Conservation (phyloP, 2,113 vertebrate genomes). For the Rhea pennata region DNA sequence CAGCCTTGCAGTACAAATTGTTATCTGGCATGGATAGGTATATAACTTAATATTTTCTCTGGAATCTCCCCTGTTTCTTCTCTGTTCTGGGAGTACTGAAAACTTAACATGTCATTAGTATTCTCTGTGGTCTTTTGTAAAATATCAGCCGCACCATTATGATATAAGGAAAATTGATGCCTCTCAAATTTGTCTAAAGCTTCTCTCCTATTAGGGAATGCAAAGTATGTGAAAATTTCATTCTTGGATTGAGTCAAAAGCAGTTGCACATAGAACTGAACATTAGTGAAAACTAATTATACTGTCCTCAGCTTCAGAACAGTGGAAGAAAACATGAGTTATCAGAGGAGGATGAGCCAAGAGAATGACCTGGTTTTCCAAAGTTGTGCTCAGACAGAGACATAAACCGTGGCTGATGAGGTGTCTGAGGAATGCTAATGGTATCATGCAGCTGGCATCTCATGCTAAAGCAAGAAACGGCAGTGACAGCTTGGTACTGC, state of each 20-base stretch:
- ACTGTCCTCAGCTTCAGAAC: neutral
- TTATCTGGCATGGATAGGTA: neutral
- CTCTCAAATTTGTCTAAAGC: slow-evolving; percentile 7
- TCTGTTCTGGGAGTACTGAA: neutral
- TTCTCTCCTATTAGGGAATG: slow-evolving; percentile 1
- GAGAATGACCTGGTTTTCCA: slow-evolving; percentile 64
- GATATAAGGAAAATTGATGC: neutral
- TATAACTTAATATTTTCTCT: slow-evolving; percentile 13
- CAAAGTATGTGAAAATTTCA: slow-evolving; percentile 41
- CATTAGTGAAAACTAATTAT: slow-evolving; percentile 50
- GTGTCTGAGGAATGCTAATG: slow-evolving; percentile 42
- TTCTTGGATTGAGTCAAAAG: slow-evolving; percentile 11
- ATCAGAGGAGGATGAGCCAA: slow-evolving; percentile 55
- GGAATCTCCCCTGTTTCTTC: neutral
- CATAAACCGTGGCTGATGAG: neutral
- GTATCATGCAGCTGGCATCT: slow-evolving; percentile 43
- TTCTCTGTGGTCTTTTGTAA: slow-evolving; percentile 29
- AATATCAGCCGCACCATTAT: slow-evolving; percentile 15
- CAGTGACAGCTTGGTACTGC: neutral
- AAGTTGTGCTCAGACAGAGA: neutral
- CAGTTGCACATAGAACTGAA: neutral
- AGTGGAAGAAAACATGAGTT: slow-evolving; percentile 47
- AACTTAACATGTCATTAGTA: slow-evolving; percentile 14
- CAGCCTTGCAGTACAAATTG: neutral
- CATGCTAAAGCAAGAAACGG: neutral